Conservation (phyloP, 2,888 invertebrate genomes). For the Ptilodon capucinus region DNA sequence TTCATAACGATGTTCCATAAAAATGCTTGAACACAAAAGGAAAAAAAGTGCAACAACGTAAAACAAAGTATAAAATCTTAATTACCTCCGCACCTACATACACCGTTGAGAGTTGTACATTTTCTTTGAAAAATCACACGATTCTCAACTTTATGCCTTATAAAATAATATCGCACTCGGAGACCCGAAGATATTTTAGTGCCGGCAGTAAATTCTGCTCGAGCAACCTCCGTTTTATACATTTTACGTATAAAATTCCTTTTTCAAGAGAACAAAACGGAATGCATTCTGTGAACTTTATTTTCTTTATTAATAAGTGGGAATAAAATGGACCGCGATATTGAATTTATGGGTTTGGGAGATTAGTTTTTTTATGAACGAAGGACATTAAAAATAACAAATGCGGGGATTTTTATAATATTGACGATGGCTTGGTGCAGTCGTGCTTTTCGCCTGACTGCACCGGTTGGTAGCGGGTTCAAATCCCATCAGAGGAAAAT, state of each 20-base stretch:
- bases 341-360: not conserved
- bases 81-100: slow-evolving; percentile 3
- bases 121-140: not conserved
- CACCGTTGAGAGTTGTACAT: not conserved
- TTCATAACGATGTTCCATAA: not conserved
- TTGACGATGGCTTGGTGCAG: too few relatives aligned
- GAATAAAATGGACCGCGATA: slow-evolving; percentile 31
- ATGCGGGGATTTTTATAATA: not conserved
- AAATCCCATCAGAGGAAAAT: too few relatives aligned
- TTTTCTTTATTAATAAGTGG: slow-evolving; percentile 35
- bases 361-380: not conserved
- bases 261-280: slow-evolving; percentile 30
- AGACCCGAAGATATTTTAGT: slow-evolving; percentile 16
- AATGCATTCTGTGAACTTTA: slow-evolving; percentile 35
- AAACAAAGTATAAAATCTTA: slow-evolving; percentile 9
- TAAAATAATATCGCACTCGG: slow-evolving; percentile 11
- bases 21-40: not conserved
- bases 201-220: slow-evolving; percentile 23
- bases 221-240: slow-evolving; percentile 10
- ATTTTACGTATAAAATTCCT: slow-evolving; percentile 31
- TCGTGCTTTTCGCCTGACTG: too few relatives aligned
- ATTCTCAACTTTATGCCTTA: slow-evolving; percentile 3
- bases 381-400: not conserved
- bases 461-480: too few relatives aligned
- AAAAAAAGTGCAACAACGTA: not conserved